Evolutionary conservation across 2,797 vertebrate genomes (phyloP).

Genomic region (Ceryle rudis): DNA sequence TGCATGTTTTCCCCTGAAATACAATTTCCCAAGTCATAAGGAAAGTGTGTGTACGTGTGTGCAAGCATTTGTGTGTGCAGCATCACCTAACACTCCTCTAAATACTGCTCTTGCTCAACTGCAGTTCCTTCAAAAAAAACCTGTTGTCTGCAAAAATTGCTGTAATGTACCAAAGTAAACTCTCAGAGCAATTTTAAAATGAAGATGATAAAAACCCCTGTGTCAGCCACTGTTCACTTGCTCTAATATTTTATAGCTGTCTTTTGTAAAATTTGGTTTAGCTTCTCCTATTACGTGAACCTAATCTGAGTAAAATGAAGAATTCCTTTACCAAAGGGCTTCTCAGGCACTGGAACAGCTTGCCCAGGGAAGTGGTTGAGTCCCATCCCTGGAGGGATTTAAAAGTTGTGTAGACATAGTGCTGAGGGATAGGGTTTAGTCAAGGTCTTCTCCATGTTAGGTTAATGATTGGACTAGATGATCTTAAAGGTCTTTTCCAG

Average conservation of each 20-base stretch:
- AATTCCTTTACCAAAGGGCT: too few relatives aligned
- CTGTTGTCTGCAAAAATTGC: background rate
- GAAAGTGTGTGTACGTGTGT: too few relatives aligned
- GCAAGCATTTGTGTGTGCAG: rapidly evolving
- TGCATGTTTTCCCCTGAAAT: background rate
- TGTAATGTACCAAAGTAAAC: background rate
- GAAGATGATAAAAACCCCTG: rapidly evolving
- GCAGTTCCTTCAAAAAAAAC: background rate
- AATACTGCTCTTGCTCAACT: background rate
- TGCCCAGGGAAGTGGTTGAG: too few relatives aligned
- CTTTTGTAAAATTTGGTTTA: background rate
- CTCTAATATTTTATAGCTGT: background rate
- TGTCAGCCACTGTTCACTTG: background rate
- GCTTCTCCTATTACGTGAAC: background rate
- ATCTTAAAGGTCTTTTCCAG: too few relatives aligned
- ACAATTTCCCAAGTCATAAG: background rate
- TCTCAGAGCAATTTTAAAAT: background rate
- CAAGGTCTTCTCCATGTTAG: too few relatives aligned
- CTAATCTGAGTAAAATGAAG: background rate
- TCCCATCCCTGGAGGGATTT: too few relatives aligned
- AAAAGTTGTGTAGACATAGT: too few relatives aligned
- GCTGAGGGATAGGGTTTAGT: too few relatives aligned
- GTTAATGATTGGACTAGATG: too few relatives aligned
- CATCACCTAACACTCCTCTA: background rate
- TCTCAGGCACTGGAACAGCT: too few relatives aligned